phyloP scores from a whole-genome alignment of 2,113 vertebrate genomes.

The Oxyura jamaicensis region DNA sequence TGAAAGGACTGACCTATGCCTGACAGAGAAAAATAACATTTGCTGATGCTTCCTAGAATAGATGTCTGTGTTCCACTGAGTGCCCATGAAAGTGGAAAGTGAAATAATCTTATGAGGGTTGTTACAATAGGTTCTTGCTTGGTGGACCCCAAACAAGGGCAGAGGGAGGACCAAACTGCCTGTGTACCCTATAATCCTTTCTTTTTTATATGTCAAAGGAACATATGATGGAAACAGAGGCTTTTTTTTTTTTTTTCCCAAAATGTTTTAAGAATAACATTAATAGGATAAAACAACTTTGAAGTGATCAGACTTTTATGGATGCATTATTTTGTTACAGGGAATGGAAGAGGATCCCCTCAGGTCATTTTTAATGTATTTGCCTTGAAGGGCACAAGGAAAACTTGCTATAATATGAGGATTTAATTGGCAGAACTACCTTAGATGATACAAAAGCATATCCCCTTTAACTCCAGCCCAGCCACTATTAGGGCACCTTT shows the following conservation, averaged over 20 bases:
- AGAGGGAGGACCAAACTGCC: background rate
- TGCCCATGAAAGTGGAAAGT: background rate
- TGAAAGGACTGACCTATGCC: background rate
- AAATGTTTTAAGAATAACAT: background rate
- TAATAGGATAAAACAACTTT: background rate
- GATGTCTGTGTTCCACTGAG: background rate
- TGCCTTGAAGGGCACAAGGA: background rate
- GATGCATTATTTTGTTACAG: background rate
- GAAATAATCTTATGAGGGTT: background rate
- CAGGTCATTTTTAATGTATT: background rate
- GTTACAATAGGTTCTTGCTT: background rate
- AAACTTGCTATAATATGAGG: background rate
- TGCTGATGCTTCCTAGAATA: background rate
- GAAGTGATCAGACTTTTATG: background rate
- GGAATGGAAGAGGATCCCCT: background rate
- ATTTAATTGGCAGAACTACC: background rate
- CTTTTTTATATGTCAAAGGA: background rate
- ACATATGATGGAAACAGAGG: rapidly evolving
- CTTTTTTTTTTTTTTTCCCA: background rate
- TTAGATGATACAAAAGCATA: background rate
- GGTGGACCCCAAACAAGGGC: background rate
- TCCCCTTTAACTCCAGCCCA: background rate
- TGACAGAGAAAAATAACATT: background rate
- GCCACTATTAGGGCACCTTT: background rate
- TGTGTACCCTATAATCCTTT: background rate